These are phyloP conservation scores for Aythya baeri DNA, from an alignment of 2,113 vertebrate species.

Conservation along the genomic window DNA sequence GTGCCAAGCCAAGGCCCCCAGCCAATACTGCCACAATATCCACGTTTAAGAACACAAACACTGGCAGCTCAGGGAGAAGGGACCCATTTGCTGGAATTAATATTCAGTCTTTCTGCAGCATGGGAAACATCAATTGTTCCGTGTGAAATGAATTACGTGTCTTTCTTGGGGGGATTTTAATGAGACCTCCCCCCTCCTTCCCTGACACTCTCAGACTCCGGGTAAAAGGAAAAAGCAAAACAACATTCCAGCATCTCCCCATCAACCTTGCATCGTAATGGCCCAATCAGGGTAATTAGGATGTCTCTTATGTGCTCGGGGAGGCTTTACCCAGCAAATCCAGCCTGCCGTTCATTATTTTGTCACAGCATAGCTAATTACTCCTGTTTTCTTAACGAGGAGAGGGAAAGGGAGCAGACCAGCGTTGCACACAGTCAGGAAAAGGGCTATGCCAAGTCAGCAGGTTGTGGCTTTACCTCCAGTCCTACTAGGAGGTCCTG, in stretches of 20 bases:
- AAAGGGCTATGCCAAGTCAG: background rate
- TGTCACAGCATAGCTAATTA: conserved; percentile 26
- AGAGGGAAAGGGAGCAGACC: background rate
- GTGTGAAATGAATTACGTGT: conserved; percentile 30
- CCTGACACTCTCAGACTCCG: background rate
- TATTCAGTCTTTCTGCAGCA: conserved; percentile 18
- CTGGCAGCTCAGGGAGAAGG: background rate
- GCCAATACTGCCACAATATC: background rate
- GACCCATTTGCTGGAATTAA: conserved; percentile 21
- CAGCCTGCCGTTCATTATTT: background rate
- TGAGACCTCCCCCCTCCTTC: background rate
- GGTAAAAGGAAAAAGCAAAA: background rate
- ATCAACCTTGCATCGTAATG: conserved; percentile 32
- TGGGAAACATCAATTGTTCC: background rate
- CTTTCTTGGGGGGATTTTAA: conserved; percentile 37
- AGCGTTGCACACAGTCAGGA: background rate
- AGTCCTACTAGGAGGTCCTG: background rate
- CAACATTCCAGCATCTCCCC: conserved; percentile 37
- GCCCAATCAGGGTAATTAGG: conserved; percentile 53
- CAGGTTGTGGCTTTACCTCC: background rate
- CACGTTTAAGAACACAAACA: background rate
- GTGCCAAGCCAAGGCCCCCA: background rate
- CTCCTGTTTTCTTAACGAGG: background rate
- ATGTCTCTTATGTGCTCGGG: conserved; percentile 28
- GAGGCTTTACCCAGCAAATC: conserved; percentile 19